Evolutionary conservation across 2,797 vertebrate genomes (phyloP), one percentile per base, ranked within the genome.

Genomic region (Yasuhikotakia modesta): DNA sequence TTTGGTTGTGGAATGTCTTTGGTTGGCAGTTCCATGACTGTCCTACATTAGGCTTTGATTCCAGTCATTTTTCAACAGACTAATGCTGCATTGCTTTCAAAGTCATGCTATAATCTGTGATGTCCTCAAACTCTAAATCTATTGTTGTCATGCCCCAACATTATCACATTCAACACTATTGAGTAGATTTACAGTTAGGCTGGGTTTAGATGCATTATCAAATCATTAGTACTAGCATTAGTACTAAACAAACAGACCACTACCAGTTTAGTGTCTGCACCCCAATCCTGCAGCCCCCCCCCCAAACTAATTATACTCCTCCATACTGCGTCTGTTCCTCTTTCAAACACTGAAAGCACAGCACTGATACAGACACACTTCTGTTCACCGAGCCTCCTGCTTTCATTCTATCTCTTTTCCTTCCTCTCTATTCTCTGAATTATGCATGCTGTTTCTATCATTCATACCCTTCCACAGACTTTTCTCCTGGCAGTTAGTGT

Each of bases 381-480:
- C 81, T 45, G 78, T 80, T 82, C 79, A 82, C 74, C 73, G 70
- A 14, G 57, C 75, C 73, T 52, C 66, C 73, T 22, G 58, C 57
- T 65, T 74, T 80, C 80, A 35, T 79, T 68, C 71, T 83, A 65
- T 77, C 57, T 75, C 30, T 79, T 75, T 76, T 69, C 52, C 75
- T 70, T 73, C 52, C 46, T 83, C 67, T 79, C 78, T 60, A 76
- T 82, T 75, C 66, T 39, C 60, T 81, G 84, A 78, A 87, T 85
- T 81, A 86, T 85, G 82, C 69, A 86, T 86, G 83, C 79, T 27
- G 63, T 77, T 79, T 82, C 83, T 79, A 84, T 84, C 80, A 82
- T 78, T 84, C 80, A 80, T 24, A 71, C 75, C 76, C 72, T 68
- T 79, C 79, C 77, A 53, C 79, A 79, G 75, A 74, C 30, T 68